Evolutionary conservation across 2,797 vertebrate species (phyloP).

Genomic region (Champsocephalus esox): DNA sequence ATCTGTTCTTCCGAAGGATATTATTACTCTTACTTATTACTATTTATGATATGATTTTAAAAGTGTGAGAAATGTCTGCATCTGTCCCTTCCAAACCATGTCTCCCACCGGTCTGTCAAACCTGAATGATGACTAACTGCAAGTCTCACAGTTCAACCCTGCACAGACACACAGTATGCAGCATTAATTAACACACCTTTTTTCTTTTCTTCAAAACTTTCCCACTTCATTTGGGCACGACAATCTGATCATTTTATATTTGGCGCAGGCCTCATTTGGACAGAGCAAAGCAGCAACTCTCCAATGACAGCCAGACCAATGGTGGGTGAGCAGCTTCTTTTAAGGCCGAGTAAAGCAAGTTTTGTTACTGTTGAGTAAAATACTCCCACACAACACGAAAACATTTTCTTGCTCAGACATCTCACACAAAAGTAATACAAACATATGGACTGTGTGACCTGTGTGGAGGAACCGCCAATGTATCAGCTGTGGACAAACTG

Average conservation of each 20-base stretch:
- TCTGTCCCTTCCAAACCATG: neutral
- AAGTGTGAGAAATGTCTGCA: neutral
- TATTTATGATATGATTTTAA: neutral
- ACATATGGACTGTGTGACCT: constrained; percentile 30
- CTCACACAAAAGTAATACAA: constrained; percentile 45
- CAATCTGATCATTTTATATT: neutral
- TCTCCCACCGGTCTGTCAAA: constrained; percentile 19
- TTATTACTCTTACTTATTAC: no score
- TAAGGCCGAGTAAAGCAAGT: constrained; percentile 26
- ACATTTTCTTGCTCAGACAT: constrained; percentile 43
- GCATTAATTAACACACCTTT: constrained; percentile 22
- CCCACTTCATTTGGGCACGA: neutral
- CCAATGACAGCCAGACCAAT: constrained; percentile 47
- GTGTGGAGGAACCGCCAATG: constrained; percentile 20
- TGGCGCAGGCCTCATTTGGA: constrained; percentile 22
- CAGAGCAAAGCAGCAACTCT: constrained; percentile 18
- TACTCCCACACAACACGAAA: constrained; percentile 52
- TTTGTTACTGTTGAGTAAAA: constrained; percentile 43
- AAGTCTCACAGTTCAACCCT: constrained; percentile 9
- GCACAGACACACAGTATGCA: constrained; percentile 5
- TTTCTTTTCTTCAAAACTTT: neutral
- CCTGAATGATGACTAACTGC: constrained; percentile 9
- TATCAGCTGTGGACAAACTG: constrained; percentile 28
- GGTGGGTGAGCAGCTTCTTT: constrained; percentile 48
- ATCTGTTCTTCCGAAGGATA: neutral